These are phyloP conservation scores for Acyrthosiphon pisum DNA, from an alignment of 1,140 invertebrate species.

Conservation along the genomic window DNA sequence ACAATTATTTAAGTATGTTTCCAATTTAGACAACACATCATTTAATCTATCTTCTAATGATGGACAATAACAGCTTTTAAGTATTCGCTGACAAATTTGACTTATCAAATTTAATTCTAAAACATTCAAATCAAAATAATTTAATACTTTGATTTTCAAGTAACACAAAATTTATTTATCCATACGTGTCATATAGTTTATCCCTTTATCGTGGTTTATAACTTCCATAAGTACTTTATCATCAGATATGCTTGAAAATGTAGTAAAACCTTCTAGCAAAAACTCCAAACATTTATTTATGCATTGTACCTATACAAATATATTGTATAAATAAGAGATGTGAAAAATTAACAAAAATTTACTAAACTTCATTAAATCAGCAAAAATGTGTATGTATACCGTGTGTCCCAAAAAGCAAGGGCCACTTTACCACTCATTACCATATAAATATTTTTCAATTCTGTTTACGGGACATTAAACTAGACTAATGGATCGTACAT, in stretches of 20 bases:
- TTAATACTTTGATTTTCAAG: not conserved
- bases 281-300: constrained; percentile 60
- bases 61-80: constrained; percentile 22
- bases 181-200: constrained; percentile 51
- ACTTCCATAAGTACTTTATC: constrained; percentile 58
- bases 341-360: too few species aligned
- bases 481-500: too few species aligned
- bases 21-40: constrained; percentile 9
- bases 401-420: too few species aligned
- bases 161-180: constrained; percentile 10
- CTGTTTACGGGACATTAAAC: too few species aligned
- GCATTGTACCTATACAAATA: constrained; percentile 59
- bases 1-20: constrained; percentile 23
- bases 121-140: not conserved
- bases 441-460: too few species aligned
- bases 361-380: too few species aligned
- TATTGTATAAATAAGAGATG: not conserved
- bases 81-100: constrained; percentile 46
- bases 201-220: constrained; percentile 58
- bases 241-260: constrained; percentile 58
- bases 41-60: constrained; percentile 34
- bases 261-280: constrained; percentile 58
- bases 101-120: constrained; percentile 51
- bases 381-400: too few species aligned
- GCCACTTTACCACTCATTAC: too few species aligned